These are phyloP conservation scores for Lethrus apterus DNA, from an alignment of 1,140 invertebrate species.

Conservation along the genomic window DNA sequence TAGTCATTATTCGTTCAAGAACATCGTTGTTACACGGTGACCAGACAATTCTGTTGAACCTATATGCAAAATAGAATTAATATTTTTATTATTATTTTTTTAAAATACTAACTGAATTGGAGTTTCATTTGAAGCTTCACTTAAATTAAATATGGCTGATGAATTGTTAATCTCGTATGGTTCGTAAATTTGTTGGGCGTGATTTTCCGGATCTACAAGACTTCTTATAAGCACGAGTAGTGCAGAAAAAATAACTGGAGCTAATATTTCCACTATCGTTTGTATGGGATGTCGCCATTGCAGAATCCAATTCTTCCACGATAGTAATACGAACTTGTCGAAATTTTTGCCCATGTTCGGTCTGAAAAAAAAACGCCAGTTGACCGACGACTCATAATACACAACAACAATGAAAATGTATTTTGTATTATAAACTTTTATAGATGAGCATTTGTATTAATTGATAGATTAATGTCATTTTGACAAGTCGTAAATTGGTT, in stretches of 20 bases:
- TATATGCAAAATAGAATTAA: background rate
- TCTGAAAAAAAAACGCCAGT: too few relatives aligned
- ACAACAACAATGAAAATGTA: too few relatives aligned
- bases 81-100: background rate
- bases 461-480: too few relatives aligned
- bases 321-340: slow-evolving; percentile 57
- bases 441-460: too few relatives aligned
- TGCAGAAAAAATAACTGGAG: slow-evolving; percentile 61
- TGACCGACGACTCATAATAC: too few relatives aligned
- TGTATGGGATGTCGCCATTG: slow-evolving; percentile 67
- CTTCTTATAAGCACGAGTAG: slow-evolving; percentile 59
- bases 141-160: background rate
- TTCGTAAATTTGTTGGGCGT: background rate
- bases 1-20: slow-evolving; percentile 1
- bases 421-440: too few relatives aligned
- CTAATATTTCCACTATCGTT: slow-evolving; percentile 60
- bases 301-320: slow-evolving; percentile 81
- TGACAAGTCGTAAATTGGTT: too few relatives aligned
- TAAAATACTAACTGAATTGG: background rate
- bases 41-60: slow-evolving; percentile 8
- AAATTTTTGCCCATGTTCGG: too few relatives aligned
- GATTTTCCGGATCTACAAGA: slow-evolving; percentile 40
- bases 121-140: background rate
- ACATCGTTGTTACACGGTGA: slow-evolving; percentile 3
- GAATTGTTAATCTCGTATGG: background rate